Base-by-base conservation (phyloP, 2,888 invertebrate genomes). In the Cremastobaeus sp. region DNA sequence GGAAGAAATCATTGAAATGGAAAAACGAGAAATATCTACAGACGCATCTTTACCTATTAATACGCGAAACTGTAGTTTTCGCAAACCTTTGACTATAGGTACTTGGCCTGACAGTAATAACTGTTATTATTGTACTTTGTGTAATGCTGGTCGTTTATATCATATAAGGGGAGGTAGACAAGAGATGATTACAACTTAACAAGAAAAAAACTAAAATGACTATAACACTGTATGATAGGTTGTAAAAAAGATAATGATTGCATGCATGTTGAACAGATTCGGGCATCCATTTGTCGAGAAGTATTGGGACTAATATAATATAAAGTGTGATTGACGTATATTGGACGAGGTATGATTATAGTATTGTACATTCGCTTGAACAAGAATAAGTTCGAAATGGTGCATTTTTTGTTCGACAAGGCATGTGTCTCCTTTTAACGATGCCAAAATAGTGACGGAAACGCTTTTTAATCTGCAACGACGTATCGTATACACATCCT, bases 231-330 rank as follows among this genome's bases (percentile, higher is more conserved):
- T 32, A 59, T 20, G 52, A 60, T 39, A 54, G 21, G 18, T 18
- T 54, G 62, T 54, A 48, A 66, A 47, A 48, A 21, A 55, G 30
- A 52, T 47, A 54, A 43, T 12, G 21, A 21, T 30, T 9, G 35
- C 25, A 1, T 52, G 35, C 14, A 25, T 43, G 20, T 17, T 8
- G 34, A 34, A 32, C 35, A 12, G 21, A 48, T 8, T 8, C 12
- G 43, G 32, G 48, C 39, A 66, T 34, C 68, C 48, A 50, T 70
- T 73, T 70, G 54, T 59, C 52, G 20, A 30, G 57, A 64, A 64
- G 39, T 30, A 66, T 69, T 65, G 76, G 76, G 68, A 73, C 71
- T 65, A 8, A 25, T 25, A n/a, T n/a, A 77, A 14, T 62, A 62
- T 20, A 47, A 64, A 55, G 54, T 35, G 52, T 64, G 50, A 71